phyloP scores from a whole-genome alignment of 2,797 vertebrate species.

The Benthosema pterotum region DNA sequence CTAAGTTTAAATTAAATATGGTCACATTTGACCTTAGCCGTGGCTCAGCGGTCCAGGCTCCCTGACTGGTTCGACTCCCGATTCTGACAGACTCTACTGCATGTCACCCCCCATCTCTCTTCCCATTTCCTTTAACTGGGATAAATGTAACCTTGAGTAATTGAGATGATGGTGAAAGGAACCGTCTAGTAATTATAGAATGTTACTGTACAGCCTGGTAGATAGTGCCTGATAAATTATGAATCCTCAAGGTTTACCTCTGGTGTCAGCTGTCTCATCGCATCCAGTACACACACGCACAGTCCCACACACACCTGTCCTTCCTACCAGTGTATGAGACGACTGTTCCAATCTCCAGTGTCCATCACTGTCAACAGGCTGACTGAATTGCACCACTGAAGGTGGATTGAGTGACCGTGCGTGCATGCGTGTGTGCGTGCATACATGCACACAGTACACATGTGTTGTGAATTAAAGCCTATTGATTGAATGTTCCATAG shows the following conservation, averaged over 20 bases:
- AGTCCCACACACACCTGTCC: background rate
- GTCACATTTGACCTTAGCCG: too few relatives aligned
- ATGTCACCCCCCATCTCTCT: too few relatives aligned
- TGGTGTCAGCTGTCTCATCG: constrained; percentile 12
- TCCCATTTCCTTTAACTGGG: too few relatives aligned
- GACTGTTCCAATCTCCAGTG: background rate
- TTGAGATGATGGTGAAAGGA: too few relatives aligned
- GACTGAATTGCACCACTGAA: background rate
- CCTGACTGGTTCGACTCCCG: too few relatives aligned
- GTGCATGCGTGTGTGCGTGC: background rate
- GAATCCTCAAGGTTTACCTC: background rate
- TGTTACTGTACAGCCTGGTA: constrained; percentile 13
- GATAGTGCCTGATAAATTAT: constrained; percentile 13
- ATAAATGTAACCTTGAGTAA: too few relatives aligned
- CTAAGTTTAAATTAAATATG: constrained; percentile 26
- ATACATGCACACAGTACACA: too few relatives aligned
- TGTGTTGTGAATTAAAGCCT: too few relatives aligned
- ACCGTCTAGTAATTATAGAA: too few relatives aligned
- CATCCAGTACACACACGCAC: background rate
- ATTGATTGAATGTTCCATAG: too few relatives aligned
- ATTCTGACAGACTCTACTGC: too few relatives aligned
- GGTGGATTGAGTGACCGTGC: background rate
- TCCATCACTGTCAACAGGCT: constrained; percentile 7
- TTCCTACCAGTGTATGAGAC: constrained; percentile 1
- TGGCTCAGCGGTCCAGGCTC: too few relatives aligned